A percentile compares a stretch with the other conserved stretches of the same genome.
Evolutionary conservation across 2,888 invertebrate genomes (phyloP).

Genomic region (Pediacus dermestoides): DNA sequence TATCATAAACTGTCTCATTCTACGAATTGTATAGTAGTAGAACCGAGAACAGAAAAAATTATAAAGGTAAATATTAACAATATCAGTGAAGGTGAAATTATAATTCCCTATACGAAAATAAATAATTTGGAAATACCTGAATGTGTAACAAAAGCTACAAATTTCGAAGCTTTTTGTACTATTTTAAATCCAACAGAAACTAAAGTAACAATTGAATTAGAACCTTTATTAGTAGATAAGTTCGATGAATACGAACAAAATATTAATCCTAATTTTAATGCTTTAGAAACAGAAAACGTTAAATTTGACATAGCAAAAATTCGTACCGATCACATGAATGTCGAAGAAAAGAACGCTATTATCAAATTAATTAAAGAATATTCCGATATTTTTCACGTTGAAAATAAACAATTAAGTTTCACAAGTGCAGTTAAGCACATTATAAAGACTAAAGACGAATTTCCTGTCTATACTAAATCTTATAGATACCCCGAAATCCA

Average conservation of each 20-base stretch:
- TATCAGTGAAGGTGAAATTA: slow-evolving; percentile 3
- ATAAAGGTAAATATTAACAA: slow-evolving; percentile 6
- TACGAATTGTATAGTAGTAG: too few species aligned
- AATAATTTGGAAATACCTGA: slow-evolving; percentile 7
- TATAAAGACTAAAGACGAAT: slow-evolving; percentile 15
- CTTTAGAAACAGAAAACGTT: too few species aligned
- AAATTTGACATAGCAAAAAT: too few species aligned
- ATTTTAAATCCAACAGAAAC: background rate
- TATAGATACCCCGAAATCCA: too few species aligned
- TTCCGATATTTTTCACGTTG: slow-evolving; percentile 13
- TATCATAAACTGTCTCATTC: too few species aligned
- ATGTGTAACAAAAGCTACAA: slow-evolving; percentile 5
- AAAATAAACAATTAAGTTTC: slow-evolving; percentile 10
- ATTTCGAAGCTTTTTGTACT: slow-evolving; percentile 3
- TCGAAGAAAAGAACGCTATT: slow-evolving; percentile 10
- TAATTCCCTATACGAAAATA: slow-evolving; percentile 5
- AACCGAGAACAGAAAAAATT: too few species aligned
- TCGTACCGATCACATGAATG: slow-evolving; percentile 10
- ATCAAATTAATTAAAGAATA: slow-evolving; percentile 8
- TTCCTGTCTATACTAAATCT: slow-evolving; percentile 10
- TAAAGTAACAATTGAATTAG: background rate
- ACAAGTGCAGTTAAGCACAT: slow-evolving; percentile 15
- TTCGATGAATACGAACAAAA: too few species aligned
- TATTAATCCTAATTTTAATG: too few species aligned
- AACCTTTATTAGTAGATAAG: too few species aligned